A percentile compares a stretch with the other conserved stretches of the same genome.
Conservation (phyloP, 2,113 vertebrate genomes). For the Chamaea fasciata region DNA sequence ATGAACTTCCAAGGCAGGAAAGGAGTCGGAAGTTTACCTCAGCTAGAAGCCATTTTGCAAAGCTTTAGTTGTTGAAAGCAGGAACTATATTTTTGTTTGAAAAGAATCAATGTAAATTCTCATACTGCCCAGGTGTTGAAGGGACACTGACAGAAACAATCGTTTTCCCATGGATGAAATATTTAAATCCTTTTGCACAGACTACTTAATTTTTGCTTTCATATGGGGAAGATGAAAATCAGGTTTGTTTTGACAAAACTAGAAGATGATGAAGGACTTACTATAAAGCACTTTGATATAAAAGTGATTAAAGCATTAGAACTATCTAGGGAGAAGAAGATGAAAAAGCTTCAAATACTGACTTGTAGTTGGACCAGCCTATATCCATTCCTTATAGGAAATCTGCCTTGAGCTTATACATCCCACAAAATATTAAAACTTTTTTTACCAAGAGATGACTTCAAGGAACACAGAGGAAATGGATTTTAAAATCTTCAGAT, state of each 20-base stretch:
- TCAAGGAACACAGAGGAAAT: not conserved
- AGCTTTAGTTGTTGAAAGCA: not conserved
- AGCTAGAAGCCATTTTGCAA: not conserved
- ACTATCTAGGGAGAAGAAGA: not conserved
- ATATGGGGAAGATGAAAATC: not conserved
- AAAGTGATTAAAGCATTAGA: not conserved
- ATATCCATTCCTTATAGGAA: not conserved
- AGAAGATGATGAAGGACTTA: not conserved
- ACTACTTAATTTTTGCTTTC: not conserved
- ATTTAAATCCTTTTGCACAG: not conserved
- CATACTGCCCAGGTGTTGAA: not conserved
- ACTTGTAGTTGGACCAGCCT: not conserved
- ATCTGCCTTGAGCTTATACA: not conserved
- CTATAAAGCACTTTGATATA: not conserved
- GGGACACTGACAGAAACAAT: not conserved
- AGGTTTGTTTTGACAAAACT: not conserved
- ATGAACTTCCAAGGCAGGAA: not conserved
- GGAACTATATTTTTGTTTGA: not conserved
- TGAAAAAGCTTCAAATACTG: not conserved
- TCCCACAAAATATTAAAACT: not conserved
- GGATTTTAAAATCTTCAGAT: not conserved
- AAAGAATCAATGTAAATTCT: not conserved
- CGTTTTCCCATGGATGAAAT: not conserved
- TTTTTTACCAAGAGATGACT: not conserved
- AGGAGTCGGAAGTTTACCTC: rapidly evolving